Evolutionary conservation across 1,140 invertebrate species (phyloP).

Genomic region (Eueides isabella): DNA sequence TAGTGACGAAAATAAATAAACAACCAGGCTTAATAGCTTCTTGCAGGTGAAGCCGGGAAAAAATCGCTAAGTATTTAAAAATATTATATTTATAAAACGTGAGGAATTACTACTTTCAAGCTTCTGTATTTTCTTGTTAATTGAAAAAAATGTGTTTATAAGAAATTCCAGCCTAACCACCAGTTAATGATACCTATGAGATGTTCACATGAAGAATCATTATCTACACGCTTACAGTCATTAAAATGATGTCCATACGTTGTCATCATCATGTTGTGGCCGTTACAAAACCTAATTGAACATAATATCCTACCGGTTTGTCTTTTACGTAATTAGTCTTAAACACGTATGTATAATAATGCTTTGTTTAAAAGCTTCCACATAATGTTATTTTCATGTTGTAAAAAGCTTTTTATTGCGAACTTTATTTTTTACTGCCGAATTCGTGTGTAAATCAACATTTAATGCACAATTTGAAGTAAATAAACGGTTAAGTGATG

Average conservation of each 20-base stretch:
- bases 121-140: neutral
- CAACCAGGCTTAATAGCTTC: too few species aligned
- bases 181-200: constrained; percentile 16
- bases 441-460: constrained; percentile 2
- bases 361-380: constrained; percentile 22
- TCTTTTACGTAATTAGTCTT: constrained; percentile 33
- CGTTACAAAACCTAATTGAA: constrained; percentile 42
- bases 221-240: constrained; percentile 38
- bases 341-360: constrained; percentile 22
- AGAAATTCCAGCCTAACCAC: constrained; percentile 8
- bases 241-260: constrained; percentile 54
- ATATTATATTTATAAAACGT: too few species aligned
- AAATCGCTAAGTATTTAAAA: too few species aligned
- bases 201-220: constrained; percentile 25
- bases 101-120: neutral
- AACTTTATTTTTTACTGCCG: neutral
- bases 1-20: too few species aligned
- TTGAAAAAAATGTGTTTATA: constrained; percentile 6
- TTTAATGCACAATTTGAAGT: neutral
- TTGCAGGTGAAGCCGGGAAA: too few species aligned
- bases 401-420: neutral
- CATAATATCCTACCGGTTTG: constrained; percentile 42
- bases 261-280: constrained; percentile 43
- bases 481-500: neutral
- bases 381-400: neutral